phyloP scores from a whole-genome alignment of 2,113 vertebrate genomes.

The Narcine bancroftii region DNA sequence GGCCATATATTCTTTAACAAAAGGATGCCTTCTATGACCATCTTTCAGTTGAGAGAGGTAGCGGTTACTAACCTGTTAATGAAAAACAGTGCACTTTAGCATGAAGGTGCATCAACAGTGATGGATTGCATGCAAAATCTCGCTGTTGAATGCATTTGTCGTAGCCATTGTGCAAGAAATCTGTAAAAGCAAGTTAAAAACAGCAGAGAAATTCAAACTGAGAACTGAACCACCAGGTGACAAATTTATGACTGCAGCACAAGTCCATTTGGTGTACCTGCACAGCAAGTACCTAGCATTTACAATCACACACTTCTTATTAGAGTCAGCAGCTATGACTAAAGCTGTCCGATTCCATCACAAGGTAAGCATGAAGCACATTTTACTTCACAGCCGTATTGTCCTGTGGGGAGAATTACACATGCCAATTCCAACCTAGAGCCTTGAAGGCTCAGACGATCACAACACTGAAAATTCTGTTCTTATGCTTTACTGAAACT shows the following conservation, averaged over 20 bases:
- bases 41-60: constrained; percentile 94
- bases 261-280: not conserved
- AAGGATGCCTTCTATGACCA: constrained; percentile 77
- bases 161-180: not conserved
- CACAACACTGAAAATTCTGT: not conserved
- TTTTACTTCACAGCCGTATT: not conserved
- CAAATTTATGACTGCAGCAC: not conserved
- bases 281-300: too few species aligned
- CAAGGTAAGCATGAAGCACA: not conserved
- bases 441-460: not conserved
- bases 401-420: not conserved
- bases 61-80: constrained; percentile 77
- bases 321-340: not conserved
- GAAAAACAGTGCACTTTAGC: not conserved
- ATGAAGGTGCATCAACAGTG: not conserved
- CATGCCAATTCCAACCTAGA: not conserved
- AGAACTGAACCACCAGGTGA: not conserved
- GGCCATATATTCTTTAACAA: constrained; percentile 81
- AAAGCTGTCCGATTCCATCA: not conserved
- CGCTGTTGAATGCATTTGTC: not conserved
- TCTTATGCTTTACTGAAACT: not conserved
- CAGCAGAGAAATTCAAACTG: not conserved
- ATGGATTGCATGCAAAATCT: not conserved
- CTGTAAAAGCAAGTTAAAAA: not conserved
- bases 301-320: too few species aligned